Percentiles rank a stretch among this genome's conserved stretches.
Evolutionary conservation across 2,797 vertebrate genomes (phyloP).

Genomic region (Ibycter americanus): DNA sequence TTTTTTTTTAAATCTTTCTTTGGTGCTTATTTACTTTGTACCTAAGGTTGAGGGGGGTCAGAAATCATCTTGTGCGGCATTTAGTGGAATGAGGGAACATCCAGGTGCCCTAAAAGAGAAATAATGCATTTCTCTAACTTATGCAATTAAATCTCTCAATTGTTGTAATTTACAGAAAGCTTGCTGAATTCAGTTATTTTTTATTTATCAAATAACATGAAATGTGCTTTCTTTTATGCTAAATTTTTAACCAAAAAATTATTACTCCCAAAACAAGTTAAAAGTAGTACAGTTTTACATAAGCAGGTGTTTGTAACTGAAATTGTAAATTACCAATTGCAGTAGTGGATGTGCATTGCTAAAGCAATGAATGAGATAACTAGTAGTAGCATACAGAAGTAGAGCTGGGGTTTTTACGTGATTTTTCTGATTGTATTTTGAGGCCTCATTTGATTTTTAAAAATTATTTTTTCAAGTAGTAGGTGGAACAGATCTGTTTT

Average conservation of each 20-base stretch:
- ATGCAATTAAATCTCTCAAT: not conserved
- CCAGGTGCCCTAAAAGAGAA: not conserved
- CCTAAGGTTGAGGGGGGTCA: not conserved
- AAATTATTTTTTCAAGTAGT: not conserved
- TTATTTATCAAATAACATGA: not conserved
- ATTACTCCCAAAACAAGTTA: not conserved
- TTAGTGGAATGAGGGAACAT: not conserved
- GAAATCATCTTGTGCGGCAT: not conserved
- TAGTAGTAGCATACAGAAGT: not conserved
- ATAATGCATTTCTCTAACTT: not conserved
- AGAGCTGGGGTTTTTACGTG: accelerated
- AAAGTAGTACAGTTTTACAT: not conserved
- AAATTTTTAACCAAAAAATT: constrained; percentile 22
- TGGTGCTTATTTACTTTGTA: not conserved
- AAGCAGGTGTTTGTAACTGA: not conserved
- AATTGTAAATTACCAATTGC: not conserved
- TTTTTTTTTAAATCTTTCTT: too few relatives aligned
- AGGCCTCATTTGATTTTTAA: not conserved
- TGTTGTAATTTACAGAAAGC: constrained; percentile 7
- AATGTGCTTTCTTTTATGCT: constrained; percentile 27
- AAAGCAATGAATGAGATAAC: not conserved
- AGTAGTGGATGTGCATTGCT: not conserved
- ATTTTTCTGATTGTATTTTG: not conserved
- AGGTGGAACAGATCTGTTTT: not conserved
- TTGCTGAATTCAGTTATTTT: constrained; percentile 16